Percentiles rank a stretch among this genome's conserved stretches.
Conservation (phyloP, 2,888 invertebrate species). For the Conus canariensis region DNA sequence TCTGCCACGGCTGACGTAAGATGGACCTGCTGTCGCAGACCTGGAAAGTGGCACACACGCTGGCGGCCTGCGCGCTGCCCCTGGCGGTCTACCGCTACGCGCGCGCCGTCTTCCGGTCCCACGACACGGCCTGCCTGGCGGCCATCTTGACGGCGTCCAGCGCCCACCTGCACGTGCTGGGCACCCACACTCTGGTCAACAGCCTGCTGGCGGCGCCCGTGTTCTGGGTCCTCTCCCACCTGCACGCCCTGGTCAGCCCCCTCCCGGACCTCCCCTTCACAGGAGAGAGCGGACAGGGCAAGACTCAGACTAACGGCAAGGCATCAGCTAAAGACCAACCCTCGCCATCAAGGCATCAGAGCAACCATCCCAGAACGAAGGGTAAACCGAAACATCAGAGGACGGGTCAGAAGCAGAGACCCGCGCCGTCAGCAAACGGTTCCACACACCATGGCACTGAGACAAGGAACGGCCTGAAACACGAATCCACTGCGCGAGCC, state of each 20-base stretch:
- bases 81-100: slow-evolving; percentile 61
- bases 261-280: no score
- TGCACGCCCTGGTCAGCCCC: slow-evolving; percentile 6
- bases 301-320: not conserved
- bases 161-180: slow-evolving; percentile 62
- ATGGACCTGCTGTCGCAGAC: slow-evolving; percentile 53
- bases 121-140: slow-evolving; percentile 60
- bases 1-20: no score
- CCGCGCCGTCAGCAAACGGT: not conserved
- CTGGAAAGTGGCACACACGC: slow-evolving; percentile 58
- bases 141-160: slow-evolving; percentile 63
- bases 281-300: not conserved
- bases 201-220: slow-evolving; percentile 66
- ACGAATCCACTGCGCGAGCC: not conserved
- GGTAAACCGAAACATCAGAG: not conserved
- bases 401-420: not conserved
- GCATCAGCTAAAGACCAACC: not conserved
- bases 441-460: not conserved
- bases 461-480: not conserved
- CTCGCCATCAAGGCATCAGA: not conserved
- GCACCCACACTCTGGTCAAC: slow-evolving; percentile 71
- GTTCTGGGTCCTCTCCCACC: slow-evolving; percentile 50
- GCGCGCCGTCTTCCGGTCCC: slow-evolving; percentile 51
- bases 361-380: not conserved
- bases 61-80: slow-evolving; percentile 61